Percentiles rank a stretch among this genome's conserved stretches.
These are phyloP conservation scores for Hylaea fasciaria DNA, from an alignment of 2,888 invertebrate species.

Conservation along the genomic window DNA sequence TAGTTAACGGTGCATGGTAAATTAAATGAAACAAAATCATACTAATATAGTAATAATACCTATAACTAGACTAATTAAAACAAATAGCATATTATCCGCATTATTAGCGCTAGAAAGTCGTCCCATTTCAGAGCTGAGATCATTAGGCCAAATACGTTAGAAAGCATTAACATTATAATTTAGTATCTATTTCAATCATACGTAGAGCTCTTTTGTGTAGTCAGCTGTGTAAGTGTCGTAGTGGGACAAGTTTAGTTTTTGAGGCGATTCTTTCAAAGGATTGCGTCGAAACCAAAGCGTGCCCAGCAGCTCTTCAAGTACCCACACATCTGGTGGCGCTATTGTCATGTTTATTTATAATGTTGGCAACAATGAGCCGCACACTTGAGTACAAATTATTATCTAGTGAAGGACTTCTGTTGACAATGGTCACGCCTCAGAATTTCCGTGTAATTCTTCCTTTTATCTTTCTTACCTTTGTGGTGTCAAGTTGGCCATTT, in stretches of 20 bases:
- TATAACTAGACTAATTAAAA: not conserved
- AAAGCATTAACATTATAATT: slow-evolving; percentile 24
- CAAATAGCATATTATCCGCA: slow-evolving; percentile 12
- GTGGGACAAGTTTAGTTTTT: slow-evolving; percentile 5
- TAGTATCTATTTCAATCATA: slow-evolving; percentile 15
- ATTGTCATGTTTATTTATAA: slow-evolving; percentile 80
- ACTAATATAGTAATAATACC: no score
- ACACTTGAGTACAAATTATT: slow-evolving; percentile 80
- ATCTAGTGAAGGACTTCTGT: slow-evolving; percentile 67
- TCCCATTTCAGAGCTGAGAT: slow-evolving; percentile 10
- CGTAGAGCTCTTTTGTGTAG: slow-evolving; percentile 16
- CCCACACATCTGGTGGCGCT: slow-evolving; percentile 72
- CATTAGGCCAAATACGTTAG: slow-evolving; percentile 16
- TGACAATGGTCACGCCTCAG: slow-evolving; percentile 76
- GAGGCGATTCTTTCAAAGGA: slow-evolving; percentile 53
- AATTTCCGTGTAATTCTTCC: slow-evolving; percentile 81
- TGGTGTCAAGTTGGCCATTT: slow-evolving; percentile 77
- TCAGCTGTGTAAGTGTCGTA: slow-evolving; percentile 20
- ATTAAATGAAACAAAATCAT: no score
- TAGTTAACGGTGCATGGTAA: no score
- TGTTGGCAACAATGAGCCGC: slow-evolving; percentile 65
- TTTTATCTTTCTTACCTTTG: slow-evolving; percentile 77
- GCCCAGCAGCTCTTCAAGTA: slow-evolving; percentile 11
- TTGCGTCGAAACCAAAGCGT: slow-evolving; percentile 49
- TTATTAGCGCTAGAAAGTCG: slow-evolving; percentile 18